Conservation (phyloP, 2,113 vertebrate species). For the Callaeas wilsoni region DNA sequence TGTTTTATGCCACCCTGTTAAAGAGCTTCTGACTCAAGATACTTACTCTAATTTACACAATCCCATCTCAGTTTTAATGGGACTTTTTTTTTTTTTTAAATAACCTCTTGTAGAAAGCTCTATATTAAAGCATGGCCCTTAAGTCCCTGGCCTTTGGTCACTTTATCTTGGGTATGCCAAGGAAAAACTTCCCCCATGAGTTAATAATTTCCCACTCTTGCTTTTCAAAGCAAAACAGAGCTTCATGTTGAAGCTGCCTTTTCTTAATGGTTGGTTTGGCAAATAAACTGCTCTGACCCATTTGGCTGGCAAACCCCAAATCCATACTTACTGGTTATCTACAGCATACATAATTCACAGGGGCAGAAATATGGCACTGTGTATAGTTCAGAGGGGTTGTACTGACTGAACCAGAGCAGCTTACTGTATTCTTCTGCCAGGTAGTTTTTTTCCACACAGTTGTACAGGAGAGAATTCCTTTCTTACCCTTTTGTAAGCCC, state of each 20-base stretch:
- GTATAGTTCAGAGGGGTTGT: neutral
- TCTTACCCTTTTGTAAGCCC: neutral
- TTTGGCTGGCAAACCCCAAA: neutral
- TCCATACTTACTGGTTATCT: neutral
- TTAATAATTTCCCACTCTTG: neutral
- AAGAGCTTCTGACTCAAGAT: neutral
- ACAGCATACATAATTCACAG: neutral
- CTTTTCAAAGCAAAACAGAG: neutral
- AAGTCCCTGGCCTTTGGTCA: constrained; percentile 1
- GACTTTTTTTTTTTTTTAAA: neutral
- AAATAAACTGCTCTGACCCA: neutral
- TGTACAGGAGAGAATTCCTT: neutral
- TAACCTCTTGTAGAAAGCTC: neutral
- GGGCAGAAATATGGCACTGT: neutral
- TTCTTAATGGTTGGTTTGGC: constrained; percentile 11
- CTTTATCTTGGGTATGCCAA: neutral
- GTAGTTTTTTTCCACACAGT: neutral
- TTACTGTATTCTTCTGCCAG: neutral
- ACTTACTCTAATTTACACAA: neutral
- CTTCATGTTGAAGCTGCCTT: neutral
- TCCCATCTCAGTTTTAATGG: neutral
- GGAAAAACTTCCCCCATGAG: neutral
- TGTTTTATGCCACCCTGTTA: neutral
- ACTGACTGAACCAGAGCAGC: neutral
- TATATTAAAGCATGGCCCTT: neutral